Evolutionary conservation across 2,113 vertebrate species (phyloP), one percentile per base, ranked within the genome.

Genomic region (Okapia johnstoni): DNA sequence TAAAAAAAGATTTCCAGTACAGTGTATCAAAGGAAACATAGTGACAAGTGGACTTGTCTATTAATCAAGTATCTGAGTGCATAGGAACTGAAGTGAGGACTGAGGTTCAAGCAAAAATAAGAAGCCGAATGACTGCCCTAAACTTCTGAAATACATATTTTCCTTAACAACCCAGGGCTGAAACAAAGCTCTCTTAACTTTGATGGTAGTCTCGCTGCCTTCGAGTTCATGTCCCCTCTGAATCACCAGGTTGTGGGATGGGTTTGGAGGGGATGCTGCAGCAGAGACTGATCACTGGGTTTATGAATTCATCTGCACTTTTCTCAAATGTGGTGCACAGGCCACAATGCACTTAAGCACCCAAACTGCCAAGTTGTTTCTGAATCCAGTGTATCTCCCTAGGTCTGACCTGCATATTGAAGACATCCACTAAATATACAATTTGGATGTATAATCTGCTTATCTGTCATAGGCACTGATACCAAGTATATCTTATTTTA

Each of bases 361-460:
- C 76, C 96, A 98, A 90, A 98, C 97, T 95, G 93, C 96, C 98
- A 98, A 97, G 97, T 96, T 97, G 66, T 98, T 96, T 98, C 93
- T 97, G 92, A 98, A 95, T 89, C 97, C 96, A 97, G 95, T 66
- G 36, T 96, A 90, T 97, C 52, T 92, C 70, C 94, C 97, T 90
- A 79, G 96, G 92, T 98, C 98, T 99, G 98, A 98, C 98, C 97
- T 97, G 98, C 98, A 99, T 99, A 95, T 98, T 98, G 99, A 99
- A 98, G 90, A 97, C 83, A 79, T 73, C 57, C 30, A 40, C 79
- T 40, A 95, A 98, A 95, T 88, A 55, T 84, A 52, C 52, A 96
- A 0, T 48, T 96, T 96, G 81, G 57, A 70, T 89, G 94, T 52
- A 50, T 92, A 88, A 89, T 94, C 87, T 96, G 92, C 95, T 85